phyloP scores from a whole-genome alignment of 2,888 invertebrate genomes.

The Adelphocoris suturalis region DNA sequence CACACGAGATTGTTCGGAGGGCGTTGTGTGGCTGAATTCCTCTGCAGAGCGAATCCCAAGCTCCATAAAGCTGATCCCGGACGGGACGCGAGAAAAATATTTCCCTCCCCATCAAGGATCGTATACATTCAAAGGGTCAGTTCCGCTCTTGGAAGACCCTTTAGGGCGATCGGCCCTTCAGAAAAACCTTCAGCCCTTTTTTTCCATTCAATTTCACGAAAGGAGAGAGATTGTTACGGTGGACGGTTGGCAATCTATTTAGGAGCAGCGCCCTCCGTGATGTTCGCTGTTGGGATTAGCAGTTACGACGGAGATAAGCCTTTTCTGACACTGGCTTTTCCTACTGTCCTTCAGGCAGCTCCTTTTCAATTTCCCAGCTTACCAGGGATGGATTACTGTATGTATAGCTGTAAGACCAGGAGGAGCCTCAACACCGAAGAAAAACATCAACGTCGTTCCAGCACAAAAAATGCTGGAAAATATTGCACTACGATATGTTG shows the following conservation, averaged over 20 bases:
- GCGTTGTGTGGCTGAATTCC: background rate
- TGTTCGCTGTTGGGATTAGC: conserved; percentile 27
- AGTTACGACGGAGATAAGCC: conserved; percentile 14
- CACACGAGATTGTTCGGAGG: background rate
- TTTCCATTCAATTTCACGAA: conserved; percentile 56
- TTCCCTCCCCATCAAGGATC: conserved; percentile 12
- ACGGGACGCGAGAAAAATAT: conserved; percentile 10
- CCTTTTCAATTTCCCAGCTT: background rate
- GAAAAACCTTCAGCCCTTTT: conserved; percentile 38
- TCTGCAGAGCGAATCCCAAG: background rate
- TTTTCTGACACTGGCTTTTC: background rate
- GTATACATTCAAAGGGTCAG: conserved; percentile 53
- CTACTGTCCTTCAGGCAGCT: background rate
- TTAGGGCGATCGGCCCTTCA: conserved; percentile 17
- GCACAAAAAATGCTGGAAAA: too few relatives aligned
- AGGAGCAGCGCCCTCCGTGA: background rate
- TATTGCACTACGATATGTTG: too few relatives aligned
- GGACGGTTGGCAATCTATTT: conserved; percentile 40
- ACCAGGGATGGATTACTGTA: too few relatives aligned
- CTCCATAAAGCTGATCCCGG: background rate
- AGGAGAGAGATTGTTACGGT: conserved; percentile 18
- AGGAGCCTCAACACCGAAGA: too few relatives aligned
- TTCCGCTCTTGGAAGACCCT: conserved; percentile 4
- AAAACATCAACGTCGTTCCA: too few relatives aligned
- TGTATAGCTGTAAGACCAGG: too few relatives aligned